Evolutionary conservation across 2,888 invertebrate species (phyloP), one percentile per base, ranked within the genome.

Genomic region (Chrysolina americana): DNA sequence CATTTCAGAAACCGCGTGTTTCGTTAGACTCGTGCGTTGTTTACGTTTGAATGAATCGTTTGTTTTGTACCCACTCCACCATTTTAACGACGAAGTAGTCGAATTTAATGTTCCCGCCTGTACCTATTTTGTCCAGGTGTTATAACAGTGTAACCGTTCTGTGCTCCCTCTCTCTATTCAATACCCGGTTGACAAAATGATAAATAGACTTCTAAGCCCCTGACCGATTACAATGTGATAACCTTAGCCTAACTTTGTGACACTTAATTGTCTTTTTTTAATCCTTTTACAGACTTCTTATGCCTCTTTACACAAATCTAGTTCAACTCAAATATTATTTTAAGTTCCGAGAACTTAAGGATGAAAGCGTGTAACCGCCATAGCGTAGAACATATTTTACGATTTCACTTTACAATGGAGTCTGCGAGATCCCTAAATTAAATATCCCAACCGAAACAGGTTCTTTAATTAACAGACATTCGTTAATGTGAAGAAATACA

Each of bases 61-160:
- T 65, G 65, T 63, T 72, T 71, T 47, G 63, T 70, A 66, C 53
- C 21, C 72, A 36, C 59, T 36, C 68, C 53, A 41, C 48, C 23
- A 53, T 50, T 47, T 65, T 65, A 65, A 66, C 75, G 69, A 75
- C 65, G 71, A 48, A 63, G 69, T 68, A 74, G 76, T 77, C 75
- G 76, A 81, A 83, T 86, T 85, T 83, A 80, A 85, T 85, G 84
- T 76, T 69, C 72, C 72, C 77, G 81, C 81, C 85, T 85, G 84
- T 86, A 84, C 83, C 76, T 77, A 80, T 73, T 79, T 74, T 74
- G 82, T 82, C 86, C 86, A 86, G 86, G 86, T 86, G 86, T 83
- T 84, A 83, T 81, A 78, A 81, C 81, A 83, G 81, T 83, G 84
- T 85, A 86, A 86, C 86, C 85, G 86, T 85, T 82, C 83, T 78